Evolutionary conservation across 2,888 invertebrate species (phyloP), one percentile per base, ranked within the genome.

Genomic region (Acrobasis repandana): DNA sequence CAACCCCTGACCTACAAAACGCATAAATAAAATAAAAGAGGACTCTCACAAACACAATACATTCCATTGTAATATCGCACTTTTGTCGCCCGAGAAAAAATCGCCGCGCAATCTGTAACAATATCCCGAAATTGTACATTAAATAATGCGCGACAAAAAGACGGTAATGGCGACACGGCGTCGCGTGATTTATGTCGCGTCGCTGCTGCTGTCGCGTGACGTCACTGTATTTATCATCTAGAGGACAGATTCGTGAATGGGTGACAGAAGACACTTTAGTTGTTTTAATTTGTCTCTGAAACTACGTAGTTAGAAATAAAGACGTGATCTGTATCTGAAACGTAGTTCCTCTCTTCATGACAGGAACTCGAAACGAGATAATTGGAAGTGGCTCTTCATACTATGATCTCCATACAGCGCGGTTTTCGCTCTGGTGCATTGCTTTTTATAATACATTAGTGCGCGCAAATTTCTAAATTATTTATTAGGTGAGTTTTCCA

Each of bases 61-160:
- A 50, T 50, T 28, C 28, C 50, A 50, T 50, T 51, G 15, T 15
- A 14, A 15, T 15, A 51, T 34, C 34, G 28, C 28, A 43, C 43
- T 14, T n/a, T 43, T 43, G 11, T 43, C 4, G 11, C 43, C 34
- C 56, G 46, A 56, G 50, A 58, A 50, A 58, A 50, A 51, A 51
- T 58, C 49, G 11, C 20, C 50, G 20, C 34, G 58, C 58, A 50
- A 58, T 58, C 50, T 50, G 58, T 58, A 58, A 58, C 58, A 58
- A 58, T 58, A 58, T 51, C 58, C 38, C 49, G 51, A 10, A 28
- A 58, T 43, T 58, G 36, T 49, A 28, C 58, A 51, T 58, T 58
- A 43, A 58, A 58, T 58, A 58, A 58, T 58, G 20, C 38, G 58
- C 58, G 58, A 58, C 58, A 58, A 58, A 58, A 43, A 38, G 58